These are phyloP conservation scores for Caenorhabditis becei DNA, from an alignment of 2,888 invertebrate genomes.

Conservation along the genomic window DNA sequence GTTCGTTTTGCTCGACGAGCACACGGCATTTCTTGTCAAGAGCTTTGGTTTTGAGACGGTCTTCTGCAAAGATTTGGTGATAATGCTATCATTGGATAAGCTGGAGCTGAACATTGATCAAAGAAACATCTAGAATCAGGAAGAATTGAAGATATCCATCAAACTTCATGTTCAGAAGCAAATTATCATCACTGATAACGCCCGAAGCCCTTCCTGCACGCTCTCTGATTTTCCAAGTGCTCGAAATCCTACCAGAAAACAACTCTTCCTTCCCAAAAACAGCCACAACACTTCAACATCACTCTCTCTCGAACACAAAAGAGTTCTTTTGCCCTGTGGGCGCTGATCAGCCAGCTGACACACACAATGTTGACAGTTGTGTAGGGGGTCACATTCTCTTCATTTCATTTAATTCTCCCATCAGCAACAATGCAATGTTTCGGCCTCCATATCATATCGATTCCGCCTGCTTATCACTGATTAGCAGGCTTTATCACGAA, in stretches of 20 bases:
- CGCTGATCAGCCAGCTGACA: neutral
- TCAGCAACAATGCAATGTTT: neutral
- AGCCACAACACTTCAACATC: neutral
- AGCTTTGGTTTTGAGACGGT: conserved; percentile 76
- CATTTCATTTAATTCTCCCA: neutral
- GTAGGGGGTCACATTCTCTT: neutral
- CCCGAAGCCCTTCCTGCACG: too few species aligned
- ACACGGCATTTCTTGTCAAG: conserved; percentile 76
- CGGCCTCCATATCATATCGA: neutral
- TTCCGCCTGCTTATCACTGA: neutral
- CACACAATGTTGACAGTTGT: neutral
- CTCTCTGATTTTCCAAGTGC: too few species aligned
- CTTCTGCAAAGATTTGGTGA: conserved; percentile 71
- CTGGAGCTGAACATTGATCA: too few species aligned
- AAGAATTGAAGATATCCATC: too few species aligned
- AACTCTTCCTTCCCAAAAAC: too few species aligned
- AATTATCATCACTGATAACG: too few species aligned
- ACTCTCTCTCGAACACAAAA: neutral
- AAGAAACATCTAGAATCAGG: too few species aligned
- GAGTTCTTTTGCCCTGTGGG: neutral
- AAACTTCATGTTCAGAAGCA: too few species aligned
- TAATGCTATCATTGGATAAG: too few species aligned
- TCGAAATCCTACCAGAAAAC: too few species aligned
- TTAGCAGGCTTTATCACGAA: too few species aligned
- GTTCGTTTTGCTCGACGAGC: conserved; percentile 77